A percentile compares a stretch with the other conserved stretches of the same genome.
Evolutionary conservation across 2,888 invertebrate genomes (phyloP).

Genomic region (Conus canariensis): DNA sequence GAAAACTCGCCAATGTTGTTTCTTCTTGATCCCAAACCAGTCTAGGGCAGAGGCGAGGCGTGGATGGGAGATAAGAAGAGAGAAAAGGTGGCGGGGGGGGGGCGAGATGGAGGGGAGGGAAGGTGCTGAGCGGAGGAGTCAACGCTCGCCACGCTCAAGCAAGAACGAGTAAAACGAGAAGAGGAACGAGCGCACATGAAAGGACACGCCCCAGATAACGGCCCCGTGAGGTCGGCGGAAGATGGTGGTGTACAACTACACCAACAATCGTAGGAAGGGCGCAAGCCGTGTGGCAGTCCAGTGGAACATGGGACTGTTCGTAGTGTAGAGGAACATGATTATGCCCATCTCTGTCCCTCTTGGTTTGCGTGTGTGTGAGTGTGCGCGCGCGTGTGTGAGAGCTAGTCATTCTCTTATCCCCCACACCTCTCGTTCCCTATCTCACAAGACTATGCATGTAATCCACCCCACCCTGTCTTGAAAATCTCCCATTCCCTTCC

Average conservation of each 20-base stretch:
- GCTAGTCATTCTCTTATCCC: too few relatives aligned
- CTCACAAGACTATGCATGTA: too few relatives aligned
- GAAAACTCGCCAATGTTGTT: too few relatives aligned
- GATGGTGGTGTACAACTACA: neutral
- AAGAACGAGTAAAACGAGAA: neutral
- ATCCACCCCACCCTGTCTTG: neutral
- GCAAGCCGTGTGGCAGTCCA: too few relatives aligned
- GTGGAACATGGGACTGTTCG: too few relatives aligned
- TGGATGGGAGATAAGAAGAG: neutral
- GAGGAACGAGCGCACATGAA: neutral
- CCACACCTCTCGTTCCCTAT: too few relatives aligned
- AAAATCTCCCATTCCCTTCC: neutral
- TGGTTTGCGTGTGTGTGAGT: too few relatives aligned
- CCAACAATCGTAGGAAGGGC: neutral
- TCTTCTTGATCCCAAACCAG: too few relatives aligned
- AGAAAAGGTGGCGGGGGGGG: neutral
- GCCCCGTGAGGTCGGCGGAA: neutral
- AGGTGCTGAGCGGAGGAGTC: neutral
- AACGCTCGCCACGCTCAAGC: neutral
- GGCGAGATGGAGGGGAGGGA: neutral
- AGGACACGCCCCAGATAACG: slow-evolving; percentile 2
- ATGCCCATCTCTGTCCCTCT: too few relatives aligned
- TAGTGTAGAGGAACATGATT: too few relatives aligned
- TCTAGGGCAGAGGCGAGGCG: too few relatives aligned
- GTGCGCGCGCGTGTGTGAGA: too few relatives aligned